Evolutionary conservation across 2,797 vertebrate genomes (phyloP), one percentile per base, ranked within the genome.

Genomic region (Cossypha heuglini): DNA sequence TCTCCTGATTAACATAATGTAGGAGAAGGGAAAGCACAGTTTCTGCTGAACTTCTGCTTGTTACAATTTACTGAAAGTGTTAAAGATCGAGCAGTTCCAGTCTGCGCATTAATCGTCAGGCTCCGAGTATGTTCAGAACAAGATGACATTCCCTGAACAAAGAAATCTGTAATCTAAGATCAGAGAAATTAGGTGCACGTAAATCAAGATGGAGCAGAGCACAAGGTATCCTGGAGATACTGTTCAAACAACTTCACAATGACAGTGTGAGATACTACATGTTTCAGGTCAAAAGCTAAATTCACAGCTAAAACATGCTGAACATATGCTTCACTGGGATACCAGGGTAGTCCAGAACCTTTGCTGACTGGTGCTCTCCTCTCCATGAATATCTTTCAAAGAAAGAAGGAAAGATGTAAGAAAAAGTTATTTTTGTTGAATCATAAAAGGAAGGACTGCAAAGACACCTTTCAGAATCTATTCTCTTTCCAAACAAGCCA

Each of bases 71-170:
- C 0, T 55, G 29, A 35, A 90, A 76, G 62, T 7, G 24, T 68
- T 89, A 43, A 78, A 81, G 38, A 86, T 43, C 2, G 0, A 81
- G 64, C 33, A 87, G 81, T 10, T 45, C 45, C 57, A 35, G 35
- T 11, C 46, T 72, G 55, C 1, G 0, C 25, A 18, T 68, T 89
- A 87, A 67, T 24, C 0, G 0, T 40, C 58, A 88, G 69, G 40
- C 58, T 93, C 62, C 35, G 49, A 29, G 33, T 19, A 38, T 0
- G n/a, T 20, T 74, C 61, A 83, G 83, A 93, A 93, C 88, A 84
- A 55, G 90, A 90, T 76, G 91, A 95, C 88, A 91, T 91, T 78
- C 69, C 43, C 43, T 52, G 69, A 95, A 93, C 83, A 94, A 95
- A 90, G 90, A 54, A 64, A 21, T 19, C 54, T 88, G 51, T 91